phyloP scores from a whole-genome alignment of 2,113 vertebrate genomes.

The Mobula hypostoma region DNA sequence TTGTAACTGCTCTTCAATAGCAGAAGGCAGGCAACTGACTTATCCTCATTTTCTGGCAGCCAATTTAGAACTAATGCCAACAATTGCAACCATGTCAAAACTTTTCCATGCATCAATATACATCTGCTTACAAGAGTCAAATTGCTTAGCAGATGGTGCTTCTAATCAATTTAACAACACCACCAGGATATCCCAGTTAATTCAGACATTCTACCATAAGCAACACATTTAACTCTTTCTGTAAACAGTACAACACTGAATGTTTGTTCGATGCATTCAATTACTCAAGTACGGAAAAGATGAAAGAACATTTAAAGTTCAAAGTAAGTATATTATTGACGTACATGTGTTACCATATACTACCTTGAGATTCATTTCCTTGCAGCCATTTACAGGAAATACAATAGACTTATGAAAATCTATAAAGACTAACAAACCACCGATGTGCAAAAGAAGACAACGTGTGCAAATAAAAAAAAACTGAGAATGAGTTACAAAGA shows the following conservation, averaged over 20 bases:
- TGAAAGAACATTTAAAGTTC: background rate
- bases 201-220: background rate
- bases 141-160: background rate
- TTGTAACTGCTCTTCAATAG: background rate
- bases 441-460: no score
- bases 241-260: background rate
- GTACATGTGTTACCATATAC: no score
- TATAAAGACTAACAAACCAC: no score
- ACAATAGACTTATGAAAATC: no score
- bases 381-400: no score
- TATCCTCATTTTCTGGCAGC: background rate
- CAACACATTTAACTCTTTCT: background rate
- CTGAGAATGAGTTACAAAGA: no score
- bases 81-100: background rate
- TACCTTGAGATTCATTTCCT: no score
- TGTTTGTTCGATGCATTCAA: background rate
- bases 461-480: no score
- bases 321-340: no score
- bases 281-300: background rate
- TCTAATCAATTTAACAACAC: slow-evolving; percentile 4
- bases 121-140: background rate
- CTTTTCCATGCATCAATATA: background rate
- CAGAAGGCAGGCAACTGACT: background rate
- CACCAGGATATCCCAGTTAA: slow-evolving; percentile 11
- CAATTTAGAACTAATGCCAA: background rate